Evolutionary conservation across 92 coral and sea anemone genomes (phyloP), one percentile per base, ranked within the genome.

Genomic region (Plumapathes pennacea): DNA sequence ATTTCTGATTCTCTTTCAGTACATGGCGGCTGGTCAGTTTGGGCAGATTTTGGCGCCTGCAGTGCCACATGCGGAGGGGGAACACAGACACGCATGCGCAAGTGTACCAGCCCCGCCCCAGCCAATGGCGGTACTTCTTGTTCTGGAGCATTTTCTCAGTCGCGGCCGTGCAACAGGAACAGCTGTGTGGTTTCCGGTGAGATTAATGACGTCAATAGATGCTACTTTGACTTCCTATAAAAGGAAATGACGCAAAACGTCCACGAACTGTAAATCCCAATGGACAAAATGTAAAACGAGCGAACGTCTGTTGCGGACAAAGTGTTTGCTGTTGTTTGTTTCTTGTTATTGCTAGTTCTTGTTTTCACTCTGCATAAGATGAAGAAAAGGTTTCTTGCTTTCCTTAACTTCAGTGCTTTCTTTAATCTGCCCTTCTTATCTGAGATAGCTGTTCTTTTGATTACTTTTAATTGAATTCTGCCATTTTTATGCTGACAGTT

Each of bases 51-150:
- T 64, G 54, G 65, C 4, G 12, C 44, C 17, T 69, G 78, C 9
- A 12, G 55, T 2, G 53, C 26, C 24, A 69, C 64, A 3, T 60
- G 84, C 27, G 78, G 71, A 11, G 29, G 22, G 12, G 71, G 83
- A 24, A 25, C 50, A 21, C 69, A 67, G 42, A 45, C 47, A 10
- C 55, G 88, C 19, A 21, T 2, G 15, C 61, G 88, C 42, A 25
- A 72, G 5, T 81, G 88, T 46, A 59, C 50, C 3, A 74, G 68
- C 53, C 88, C 88, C 21, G 23, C 38, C 4, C 83, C 88, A 25
- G 25, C 39, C 7, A 60, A 67, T 29, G 83, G 74, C 9, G 88
- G 88, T 0, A 19, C 27, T 6, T 18, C 14, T 1, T 82, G 83
- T 13, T 30, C 19, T 17, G 83, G 88, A 2, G 51, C 32, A 1